Evolutionary conservation across 2,113 vertebrate genomes (phyloP), one percentile per base, ranked within the genome.

Genomic region (Sardina pilchardus): DNA sequence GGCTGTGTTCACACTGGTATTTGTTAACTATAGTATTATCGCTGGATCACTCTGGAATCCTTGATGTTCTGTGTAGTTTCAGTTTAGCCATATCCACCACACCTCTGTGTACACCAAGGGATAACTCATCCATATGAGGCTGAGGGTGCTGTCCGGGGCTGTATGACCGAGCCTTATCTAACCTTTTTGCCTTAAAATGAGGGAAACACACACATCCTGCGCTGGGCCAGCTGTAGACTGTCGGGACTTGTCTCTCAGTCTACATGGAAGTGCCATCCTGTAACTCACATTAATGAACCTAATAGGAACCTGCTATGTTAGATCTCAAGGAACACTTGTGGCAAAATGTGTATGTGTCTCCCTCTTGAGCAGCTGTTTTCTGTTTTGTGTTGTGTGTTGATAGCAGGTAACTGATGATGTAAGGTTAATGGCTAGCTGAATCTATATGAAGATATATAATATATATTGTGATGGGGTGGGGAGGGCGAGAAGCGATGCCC

Each of bases 101-200:
- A 9, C 45, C 26, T 26, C 81, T 43, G 43, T 75, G 30, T 75
- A 14, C 5, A 71, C 50, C 45, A 75, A 53, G 87, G 82, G 56
- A 48, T 63, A 30, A 78, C 71, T 39, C 71, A 34, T 78, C 71
- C 30, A 16, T 34, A 34, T 30, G 71, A 16, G 71, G 34, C 16
- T 36, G 3, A 78, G 71, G 34, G 26, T 78, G 34, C 71, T 17
- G 71, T 85, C 48, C 78, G 67, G 71, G 85, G 59, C 30, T 42
- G 43, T 81, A n/a, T 45, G 56, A 87, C 43, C 59, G 85, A 82
- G 87, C 89, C 89, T 90, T 90, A 88, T 19, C 53, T 80, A 88
- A 87, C 89, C 85, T 78, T 78, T 87, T 85, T 90, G 90, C 89
- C 90, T 92, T 92, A 91, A 90, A 88, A 36, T 56, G 36, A 88